phyloP scores from a whole-genome alignment of 2,113 vertebrate genomes.

The Diadophis punctatus region DNA sequence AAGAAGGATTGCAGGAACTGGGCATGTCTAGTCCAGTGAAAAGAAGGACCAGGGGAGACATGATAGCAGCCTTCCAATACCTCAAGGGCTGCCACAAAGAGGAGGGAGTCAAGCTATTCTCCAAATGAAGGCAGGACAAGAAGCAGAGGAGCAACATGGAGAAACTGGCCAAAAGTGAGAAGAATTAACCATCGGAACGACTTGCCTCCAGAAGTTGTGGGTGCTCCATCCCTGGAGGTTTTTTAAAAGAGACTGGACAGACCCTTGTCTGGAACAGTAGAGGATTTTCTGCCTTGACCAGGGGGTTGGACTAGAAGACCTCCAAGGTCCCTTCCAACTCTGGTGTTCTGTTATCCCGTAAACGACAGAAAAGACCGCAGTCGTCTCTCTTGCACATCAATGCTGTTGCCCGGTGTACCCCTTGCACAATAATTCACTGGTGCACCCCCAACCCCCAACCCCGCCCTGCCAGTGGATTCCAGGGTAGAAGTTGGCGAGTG shows the following conservation, averaged over 20 bases:
- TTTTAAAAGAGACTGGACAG: neutral
- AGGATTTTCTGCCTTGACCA: too few relatives aligned
- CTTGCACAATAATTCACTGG: neutral
- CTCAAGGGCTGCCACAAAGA: neutral
- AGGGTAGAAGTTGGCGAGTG: neutral
- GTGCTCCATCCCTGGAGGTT: too few relatives aligned
- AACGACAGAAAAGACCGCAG: neutral
- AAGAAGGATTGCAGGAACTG: neutral
- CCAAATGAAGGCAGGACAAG: neutral
- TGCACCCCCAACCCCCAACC: neutral
- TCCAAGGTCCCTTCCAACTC: neutral
- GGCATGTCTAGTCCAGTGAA: rapidly evolving
- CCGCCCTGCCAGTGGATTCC: neutral
- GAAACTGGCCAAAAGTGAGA: neutral
- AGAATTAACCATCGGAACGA: neutral
- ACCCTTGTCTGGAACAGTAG: too few relatives aligned
- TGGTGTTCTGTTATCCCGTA: neutral
- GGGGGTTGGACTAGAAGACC: neutral
- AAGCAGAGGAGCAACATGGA: neutral
- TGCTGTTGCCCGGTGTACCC: neutral
- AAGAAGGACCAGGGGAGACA: rapidly evolving
- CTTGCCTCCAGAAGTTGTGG: neutral
- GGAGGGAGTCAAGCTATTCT: rapidly evolving
- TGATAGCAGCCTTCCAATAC: rapidly evolving
- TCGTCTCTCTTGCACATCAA: neutral